A percentile compares a stretch with the other conserved stretches of the same genome.
Conservation (phyloP, 2,888 invertebrate genomes). For the Gandaritis pyraliata region DNA sequence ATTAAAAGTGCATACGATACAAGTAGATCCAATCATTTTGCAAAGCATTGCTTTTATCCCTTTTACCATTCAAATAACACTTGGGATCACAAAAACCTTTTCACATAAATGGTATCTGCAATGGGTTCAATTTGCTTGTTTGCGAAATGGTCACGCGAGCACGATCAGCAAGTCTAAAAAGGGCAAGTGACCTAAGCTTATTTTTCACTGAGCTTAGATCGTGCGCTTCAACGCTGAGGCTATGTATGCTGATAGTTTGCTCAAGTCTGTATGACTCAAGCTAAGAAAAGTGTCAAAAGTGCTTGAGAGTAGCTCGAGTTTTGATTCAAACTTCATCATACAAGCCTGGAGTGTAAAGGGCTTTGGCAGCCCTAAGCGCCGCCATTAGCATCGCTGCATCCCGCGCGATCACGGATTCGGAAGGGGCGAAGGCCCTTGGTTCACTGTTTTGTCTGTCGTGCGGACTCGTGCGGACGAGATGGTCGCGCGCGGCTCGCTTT, state of each 20-base stretch:
- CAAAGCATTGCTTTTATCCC: too few species aligned
- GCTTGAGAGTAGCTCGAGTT: too few species aligned
- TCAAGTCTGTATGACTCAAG: too few species aligned
- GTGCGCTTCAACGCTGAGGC: constrained; percentile 15
- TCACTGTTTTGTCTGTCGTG: constrained; percentile 74
- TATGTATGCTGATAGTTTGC: too few species aligned
- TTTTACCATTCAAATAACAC: too few species aligned
- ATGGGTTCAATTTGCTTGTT: constrained; percentile 8
- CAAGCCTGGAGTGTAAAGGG: constrained; percentile 14
- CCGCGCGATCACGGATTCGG: constrained; percentile 79
- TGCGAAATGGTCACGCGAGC: constrained; percentile 23
- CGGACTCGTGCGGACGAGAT: constrained; percentile 73
- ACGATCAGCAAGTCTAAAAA: constrained; percentile 30
- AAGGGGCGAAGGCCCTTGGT: constrained; percentile 80
- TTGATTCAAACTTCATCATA: too few species aligned
- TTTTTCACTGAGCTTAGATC: constrained; percentile 21
- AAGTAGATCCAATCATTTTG: too few species aligned
- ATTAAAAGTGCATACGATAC: too few species aligned
- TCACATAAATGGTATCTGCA: too few species aligned
- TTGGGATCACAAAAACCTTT: too few species aligned
- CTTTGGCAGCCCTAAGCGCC: constrained; percentile 53
- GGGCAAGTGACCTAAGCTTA: constrained; percentile 31
- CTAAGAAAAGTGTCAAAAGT: too few species aligned
- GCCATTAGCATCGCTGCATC: constrained; percentile 79
- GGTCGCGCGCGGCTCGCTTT: constrained; percentile 70